These are phyloP conservation scores for Notothenia coriiceps DNA, from an alignment of 2,113 vertebrate species.

Conservation along the genomic window DNA sequence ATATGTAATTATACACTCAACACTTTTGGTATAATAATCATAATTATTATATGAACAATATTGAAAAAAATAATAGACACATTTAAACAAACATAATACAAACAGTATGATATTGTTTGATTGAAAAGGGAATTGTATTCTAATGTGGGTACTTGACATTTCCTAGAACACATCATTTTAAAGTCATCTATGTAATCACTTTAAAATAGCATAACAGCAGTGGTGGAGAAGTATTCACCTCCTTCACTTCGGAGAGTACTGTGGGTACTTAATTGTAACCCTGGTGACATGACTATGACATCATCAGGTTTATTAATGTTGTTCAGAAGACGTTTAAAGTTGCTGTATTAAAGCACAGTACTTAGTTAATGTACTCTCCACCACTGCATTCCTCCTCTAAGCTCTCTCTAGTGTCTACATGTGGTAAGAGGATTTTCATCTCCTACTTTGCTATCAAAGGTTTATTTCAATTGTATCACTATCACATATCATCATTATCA, in stretches of 20 bases:
- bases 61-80: too few species aligned
- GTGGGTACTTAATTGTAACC: too few species aligned
- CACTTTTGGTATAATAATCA: too few species aligned
- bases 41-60: too few species aligned
- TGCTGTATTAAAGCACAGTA: too few species aligned
- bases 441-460: constrained; percentile 13
- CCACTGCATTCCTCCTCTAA: neutral
- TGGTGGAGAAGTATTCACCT: constrained; percentile 15
- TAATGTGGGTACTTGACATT: too few species aligned
- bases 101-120: neutral
- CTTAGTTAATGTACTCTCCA: neutral
- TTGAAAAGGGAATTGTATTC: neutral
- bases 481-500: constrained; percentile 1
- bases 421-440: neutral
- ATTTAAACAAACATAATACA: too few species aligned
- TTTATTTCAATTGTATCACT: neutral
- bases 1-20: too few species aligned
- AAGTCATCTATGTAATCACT: neutral
- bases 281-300: too few species aligned
- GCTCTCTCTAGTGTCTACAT: neutral
- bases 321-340: too few species aligned
- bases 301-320: too few species aligned
- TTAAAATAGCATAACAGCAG: neutral
- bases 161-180: neutral
- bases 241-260: neutral